Evolutionary conservation across 2,888 invertebrate genomes (phyloP).

Genomic region (Therioaphis trifolii): DNA sequence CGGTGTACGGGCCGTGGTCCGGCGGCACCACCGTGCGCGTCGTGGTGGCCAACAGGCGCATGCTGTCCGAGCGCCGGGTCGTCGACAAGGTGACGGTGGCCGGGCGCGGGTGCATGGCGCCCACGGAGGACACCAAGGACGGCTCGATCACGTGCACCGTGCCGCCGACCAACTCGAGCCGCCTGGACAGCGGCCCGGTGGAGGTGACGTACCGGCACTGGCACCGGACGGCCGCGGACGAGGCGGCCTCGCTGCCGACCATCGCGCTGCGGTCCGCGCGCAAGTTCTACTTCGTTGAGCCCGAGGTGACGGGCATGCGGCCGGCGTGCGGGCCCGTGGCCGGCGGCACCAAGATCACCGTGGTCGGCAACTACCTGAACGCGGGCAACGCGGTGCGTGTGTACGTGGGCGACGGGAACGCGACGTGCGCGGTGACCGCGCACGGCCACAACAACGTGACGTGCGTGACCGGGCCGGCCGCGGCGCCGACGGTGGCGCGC

Average conservation of each 20-base stretch:
- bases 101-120: conserved; percentile 25
- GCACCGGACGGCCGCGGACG: neutral
- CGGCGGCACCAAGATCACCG: neutral
- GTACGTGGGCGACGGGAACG: conserved; percentile 14
- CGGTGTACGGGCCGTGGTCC: conserved; percentile 13
- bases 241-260: neutral
- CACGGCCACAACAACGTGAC: conserved; percentile 9
- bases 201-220: conserved; percentile 1
- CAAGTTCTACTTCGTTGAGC: conserved; percentile 41
- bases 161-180: neutral
- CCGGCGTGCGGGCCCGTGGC: neutral
- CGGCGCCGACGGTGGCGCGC: neutral
- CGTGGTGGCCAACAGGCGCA: neutral
- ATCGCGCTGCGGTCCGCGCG: conserved; percentile 5
- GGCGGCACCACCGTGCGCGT: conserved; percentile 34
- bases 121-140: neutral
- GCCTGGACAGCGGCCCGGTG: conserved; percentile 12
- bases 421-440: neutral
- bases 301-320: conserved; percentile 11
- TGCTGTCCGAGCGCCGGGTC: neutral
- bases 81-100: conserved; percentile 19
- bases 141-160: conserved; percentile 16
- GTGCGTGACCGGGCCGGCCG: conserved; percentile 17
- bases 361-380: conserved; percentile 17
- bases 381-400: conserved; percentile 20